Evolutionary conservation across 2,888 invertebrate species (phyloP), one percentile per base, ranked within the genome.

Genomic region (Drosophila paucipuncta): DNA sequence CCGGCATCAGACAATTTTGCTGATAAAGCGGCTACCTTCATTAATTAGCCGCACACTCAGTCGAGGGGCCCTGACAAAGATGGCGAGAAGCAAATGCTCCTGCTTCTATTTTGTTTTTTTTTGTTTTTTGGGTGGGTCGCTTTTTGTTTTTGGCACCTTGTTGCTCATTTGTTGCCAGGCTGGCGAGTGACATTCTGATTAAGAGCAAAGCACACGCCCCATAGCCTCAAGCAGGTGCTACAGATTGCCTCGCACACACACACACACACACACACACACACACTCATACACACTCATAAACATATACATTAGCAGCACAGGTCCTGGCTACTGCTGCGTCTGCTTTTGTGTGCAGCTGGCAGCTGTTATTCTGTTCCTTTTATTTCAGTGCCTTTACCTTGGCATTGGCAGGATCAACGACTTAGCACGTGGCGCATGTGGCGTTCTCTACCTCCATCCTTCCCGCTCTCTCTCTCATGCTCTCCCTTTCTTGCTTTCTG

Each of bases 351-450:
- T 61, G 66, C 78, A 80, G 79, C 80, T 80, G 80, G 63, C 80
- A 80, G 82, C 82, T 82, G 78, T 65, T 71, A 22, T 47, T 61
- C 16, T 30, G 43, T 31, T 53, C 41, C 58, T 43, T 43, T 58
- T 63, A 68, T 69, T 53, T 61, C 50, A 55, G 49, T 63, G 39
- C 41, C 47, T 43, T 59, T 55, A n/a, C 28, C 30, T 57, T 78
- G 79, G 73, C 82, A 69, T 68, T 80, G 81, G 65, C 85, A 85
- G 85, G 90, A 85, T 90, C 85, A 90, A 90, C 90, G 85, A 85
- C 85, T 90, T 90, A 85, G 85, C 85, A 85, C 85, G 85, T 85
- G 85, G 85, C 85, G 85, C 85, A 89, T 85, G 83, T 87, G 83
- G 88, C 83, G 88, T 83, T 73, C 73, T 50, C 61, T 58, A 25